Conservation (phyloP, 2,888 invertebrate species). For the Cacoxenus indagator region DNA sequence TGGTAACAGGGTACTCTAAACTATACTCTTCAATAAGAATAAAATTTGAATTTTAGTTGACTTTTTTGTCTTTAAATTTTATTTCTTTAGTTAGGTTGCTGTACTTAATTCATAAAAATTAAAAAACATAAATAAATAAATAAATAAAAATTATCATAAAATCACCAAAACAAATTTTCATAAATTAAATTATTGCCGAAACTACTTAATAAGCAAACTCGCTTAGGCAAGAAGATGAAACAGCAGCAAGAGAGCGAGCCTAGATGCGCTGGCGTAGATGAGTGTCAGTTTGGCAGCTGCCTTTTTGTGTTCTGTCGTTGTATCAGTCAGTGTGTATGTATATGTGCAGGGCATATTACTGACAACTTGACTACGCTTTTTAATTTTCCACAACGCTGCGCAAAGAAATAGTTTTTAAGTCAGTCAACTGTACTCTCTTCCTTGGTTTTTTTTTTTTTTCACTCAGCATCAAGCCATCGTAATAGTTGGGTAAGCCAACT, state of each 20-base stretch:
- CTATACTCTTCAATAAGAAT: too few relatives aligned
- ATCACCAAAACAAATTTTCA: neutral
- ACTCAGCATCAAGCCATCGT: neutral
- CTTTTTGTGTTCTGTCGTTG: neutral
- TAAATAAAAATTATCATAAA: neutral
- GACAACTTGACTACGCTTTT: conserved; percentile 40
- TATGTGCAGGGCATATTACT: neutral
- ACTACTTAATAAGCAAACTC: neutral
- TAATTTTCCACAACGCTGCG: conserved; percentile 65
- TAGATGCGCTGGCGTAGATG: neutral
- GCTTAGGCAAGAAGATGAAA: neutral
- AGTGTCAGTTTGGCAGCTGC: neutral
- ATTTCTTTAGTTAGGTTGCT: too few relatives aligned
- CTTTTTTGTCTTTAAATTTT: too few relatives aligned
- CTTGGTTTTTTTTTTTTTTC: neutral
- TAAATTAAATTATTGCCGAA: neutral
- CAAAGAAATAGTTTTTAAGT: conserved; percentile 64
- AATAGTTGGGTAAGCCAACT: neutral
- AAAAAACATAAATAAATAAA: too few relatives aligned
- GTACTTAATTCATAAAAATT: too few relatives aligned
- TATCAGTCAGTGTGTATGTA: neutral
- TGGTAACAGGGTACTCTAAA: too few relatives aligned
- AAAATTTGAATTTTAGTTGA: too few relatives aligned
- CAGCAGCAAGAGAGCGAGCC: neutral
- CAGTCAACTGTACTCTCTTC: conserved; percentile 15